These are phyloP conservation scores for Zootoca vivipara DNA, from an alignment of 2,113 vertebrate species.

Conservation along the genomic window DNA sequence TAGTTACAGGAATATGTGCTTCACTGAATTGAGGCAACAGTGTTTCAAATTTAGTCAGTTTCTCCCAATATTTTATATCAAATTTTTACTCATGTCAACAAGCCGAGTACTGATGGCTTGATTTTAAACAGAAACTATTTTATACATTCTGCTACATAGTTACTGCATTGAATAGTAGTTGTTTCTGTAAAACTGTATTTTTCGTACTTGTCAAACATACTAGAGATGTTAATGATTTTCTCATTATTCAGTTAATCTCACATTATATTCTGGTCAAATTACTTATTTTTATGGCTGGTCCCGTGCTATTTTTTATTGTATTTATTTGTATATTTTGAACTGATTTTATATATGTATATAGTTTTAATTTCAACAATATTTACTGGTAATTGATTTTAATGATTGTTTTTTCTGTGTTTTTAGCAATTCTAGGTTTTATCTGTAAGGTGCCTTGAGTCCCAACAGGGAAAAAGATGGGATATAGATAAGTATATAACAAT, in stretches of 20 bases:
- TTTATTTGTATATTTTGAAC: too few relatives aligned
- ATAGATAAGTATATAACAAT: too few relatives aligned
- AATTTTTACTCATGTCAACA: not conserved
- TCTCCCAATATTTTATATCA: not conserved
- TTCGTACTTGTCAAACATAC: not conserved
- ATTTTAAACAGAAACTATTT: not conserved
- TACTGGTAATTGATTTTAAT: too few relatives aligned
- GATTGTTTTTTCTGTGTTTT: too few relatives aligned
- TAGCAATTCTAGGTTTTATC: too few relatives aligned
- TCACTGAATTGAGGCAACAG: not conserved
- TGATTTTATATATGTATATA: too few relatives aligned
- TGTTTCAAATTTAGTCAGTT: not conserved
- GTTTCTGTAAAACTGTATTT: not conserved
- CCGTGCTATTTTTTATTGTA: too few relatives aligned
- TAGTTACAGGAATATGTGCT: not conserved
- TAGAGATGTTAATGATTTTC: not conserved
- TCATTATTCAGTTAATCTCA: not conserved
- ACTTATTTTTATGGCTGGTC: not conserved
- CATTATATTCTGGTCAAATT: not conserved
- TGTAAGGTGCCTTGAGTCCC: too few relatives aligned
- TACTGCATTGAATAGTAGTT: not conserved
- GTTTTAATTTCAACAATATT: too few relatives aligned
- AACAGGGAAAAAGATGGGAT: too few relatives aligned
- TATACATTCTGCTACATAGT: not conserved
- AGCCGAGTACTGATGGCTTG: not conserved